Conservation (phyloP, 2,888 invertebrate genomes). For the Polymixis flavicincta region DNA sequence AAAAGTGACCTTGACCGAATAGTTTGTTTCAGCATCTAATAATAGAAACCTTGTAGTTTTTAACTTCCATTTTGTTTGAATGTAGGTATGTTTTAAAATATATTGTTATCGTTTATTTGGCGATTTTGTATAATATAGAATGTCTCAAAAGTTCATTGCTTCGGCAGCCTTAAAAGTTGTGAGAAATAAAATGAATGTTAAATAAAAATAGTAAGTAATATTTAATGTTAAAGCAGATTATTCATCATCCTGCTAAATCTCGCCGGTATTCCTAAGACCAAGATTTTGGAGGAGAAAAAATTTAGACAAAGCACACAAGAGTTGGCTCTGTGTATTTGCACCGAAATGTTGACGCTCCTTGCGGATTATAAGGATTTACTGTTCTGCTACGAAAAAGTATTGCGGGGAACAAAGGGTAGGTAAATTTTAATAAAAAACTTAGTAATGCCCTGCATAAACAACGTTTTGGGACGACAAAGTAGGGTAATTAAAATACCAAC, state of each 20-base stretch:
- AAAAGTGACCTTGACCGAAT: neutral
- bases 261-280: constrained; percentile 52
- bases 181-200: neutral
- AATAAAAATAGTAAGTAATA: constrained; percentile 24
- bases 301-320: constrained; percentile 66
- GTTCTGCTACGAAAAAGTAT: constrained; percentile 67
- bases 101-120: neutral
- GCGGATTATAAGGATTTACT: constrained; percentile 76
- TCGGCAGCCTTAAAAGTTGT: neutral
- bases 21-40: neutral
- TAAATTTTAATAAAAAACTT: constrained; percentile 60
- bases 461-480: constrained; percentile 25
- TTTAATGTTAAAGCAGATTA: constrained; percentile 62
- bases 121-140: neutral
- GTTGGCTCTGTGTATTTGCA: constrained; percentile 71
- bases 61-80: neutral
- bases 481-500: neutral
- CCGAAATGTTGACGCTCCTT: constrained; percentile 73
- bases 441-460: constrained; percentile 29
- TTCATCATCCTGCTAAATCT: constrained; percentile 48
- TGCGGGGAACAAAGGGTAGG: constrained; percentile 55
- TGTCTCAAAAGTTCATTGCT: neutral
- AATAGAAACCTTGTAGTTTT: neutral
- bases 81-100: neutral
- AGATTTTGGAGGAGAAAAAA: constrained; percentile 64